Evolutionary conservation across 2,888 invertebrate species (phyloP), one percentile per base, ranked within the genome.

Genomic region (Tribolium freemani): DNA sequence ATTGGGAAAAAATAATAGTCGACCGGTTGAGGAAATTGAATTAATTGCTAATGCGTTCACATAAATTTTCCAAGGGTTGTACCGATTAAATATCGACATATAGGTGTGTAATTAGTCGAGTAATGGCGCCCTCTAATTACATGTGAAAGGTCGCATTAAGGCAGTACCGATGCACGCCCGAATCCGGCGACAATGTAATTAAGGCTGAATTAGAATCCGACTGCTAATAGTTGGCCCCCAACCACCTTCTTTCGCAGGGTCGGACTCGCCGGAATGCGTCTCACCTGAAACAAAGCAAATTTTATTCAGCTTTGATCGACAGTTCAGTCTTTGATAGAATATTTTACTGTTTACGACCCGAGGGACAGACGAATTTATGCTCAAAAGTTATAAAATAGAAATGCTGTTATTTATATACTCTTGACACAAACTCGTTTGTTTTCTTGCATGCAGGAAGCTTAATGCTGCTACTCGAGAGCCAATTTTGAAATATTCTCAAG

Each of bases 151-250:
- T 84, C 83, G 80, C 82, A 77, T 80, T 80, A 77, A 76, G 77
- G 74, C 61, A 69, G 69, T 71, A 69, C 74, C 72, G 72, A 68
- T 72, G 72, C 72, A 72, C 68, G 57, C 74, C 80, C 78, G 82
- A 82, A 83, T 82, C 80, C 82, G 80, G 83, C 83, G 82, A 84
- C 84, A 84, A 84, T 83, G 85, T 85, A 84, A 85, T 85, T 84
- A 85, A 83, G 82, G 78, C 78, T 81, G 83, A 84, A 85, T 85
- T 84, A 83, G 84, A 83, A 83, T 83, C 80, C 79, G 76, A 80
- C 78, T 77, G 46, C 72, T 72, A 72, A 71, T 71, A 71, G 71
- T 57, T 66, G 56, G 57, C 57, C 57, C 51, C 10, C 20, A 13
- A 5, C 8, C 66, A 67, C 66, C 66, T 57, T 50, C 50, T 10